A percentile compares a stretch with the other conserved stretches of the same genome.
These are phyloP conservation scores for Brachymystax lenok DNA, from an alignment of 2,797 vertebrate species.

Conservation along the genomic window DNA sequence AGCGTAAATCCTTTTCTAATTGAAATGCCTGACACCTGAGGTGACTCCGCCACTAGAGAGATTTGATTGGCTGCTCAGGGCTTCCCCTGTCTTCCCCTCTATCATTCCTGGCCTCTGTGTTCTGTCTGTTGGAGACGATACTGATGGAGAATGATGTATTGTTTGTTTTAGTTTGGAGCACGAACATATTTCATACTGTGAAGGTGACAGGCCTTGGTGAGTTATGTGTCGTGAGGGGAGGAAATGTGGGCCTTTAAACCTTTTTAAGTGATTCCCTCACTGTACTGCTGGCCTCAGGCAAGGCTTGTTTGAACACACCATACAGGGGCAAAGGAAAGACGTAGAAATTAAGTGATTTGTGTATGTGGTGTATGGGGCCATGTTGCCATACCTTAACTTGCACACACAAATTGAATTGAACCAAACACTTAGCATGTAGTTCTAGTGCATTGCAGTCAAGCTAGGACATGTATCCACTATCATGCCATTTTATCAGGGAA, in stretches of 20 bases:
- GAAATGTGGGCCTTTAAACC: constrained; percentile 72
- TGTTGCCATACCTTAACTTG: constrained; percentile 35
- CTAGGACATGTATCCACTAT: neutral
- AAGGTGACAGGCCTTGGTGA: constrained; percentile 65
- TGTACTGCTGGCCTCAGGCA: constrained; percentile 57
- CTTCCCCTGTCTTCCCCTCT: constrained; percentile 6
- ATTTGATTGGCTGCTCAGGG: constrained; percentile 32
- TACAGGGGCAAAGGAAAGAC: constrained; percentile 31
- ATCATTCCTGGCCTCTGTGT: constrained; percentile 32
- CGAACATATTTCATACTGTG: constrained; percentile 75
- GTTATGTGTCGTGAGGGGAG: constrained; percentile 62
- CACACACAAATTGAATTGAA: constrained; percentile 18
- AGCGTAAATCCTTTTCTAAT: constrained; percentile 56
- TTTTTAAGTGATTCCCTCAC: constrained; percentile 70
- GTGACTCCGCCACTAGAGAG: constrained; percentile 11
- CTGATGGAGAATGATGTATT: constrained; percentile 77
- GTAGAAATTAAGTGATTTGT: constrained; percentile 39
- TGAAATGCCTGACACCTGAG: constrained; percentile 54
- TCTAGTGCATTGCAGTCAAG: neutral
- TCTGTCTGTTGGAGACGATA: constrained; percentile 56
- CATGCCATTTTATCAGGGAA: neutral
- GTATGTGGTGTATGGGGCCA: constrained; percentile 41
- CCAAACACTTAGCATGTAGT: neutral
- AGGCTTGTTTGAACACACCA: constrained; percentile 71
- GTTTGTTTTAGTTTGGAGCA: constrained; percentile 78